phyloP scores from a whole-genome alignment of 2,888 invertebrate species.

The Pseudococcus longispinus region DNA sequence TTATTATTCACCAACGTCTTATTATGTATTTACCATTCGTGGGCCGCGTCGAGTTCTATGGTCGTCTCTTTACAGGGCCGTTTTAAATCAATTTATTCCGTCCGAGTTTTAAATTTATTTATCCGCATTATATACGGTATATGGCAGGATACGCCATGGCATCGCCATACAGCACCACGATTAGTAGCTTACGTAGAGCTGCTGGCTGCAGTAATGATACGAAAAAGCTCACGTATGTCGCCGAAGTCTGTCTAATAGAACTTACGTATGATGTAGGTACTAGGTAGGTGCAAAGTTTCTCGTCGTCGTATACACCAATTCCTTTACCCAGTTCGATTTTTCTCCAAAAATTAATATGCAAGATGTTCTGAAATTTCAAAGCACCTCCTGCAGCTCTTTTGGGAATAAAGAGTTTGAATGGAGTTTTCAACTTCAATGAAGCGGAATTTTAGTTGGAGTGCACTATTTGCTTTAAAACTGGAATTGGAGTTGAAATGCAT shows the following conservation, averaged over 20 bases:
- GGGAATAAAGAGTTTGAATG: too few species aligned
- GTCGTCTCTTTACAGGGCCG: constrained; percentile 36
- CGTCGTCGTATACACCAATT: too few species aligned
- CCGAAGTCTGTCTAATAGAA: not conserved
- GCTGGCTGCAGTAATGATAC: not conserved
- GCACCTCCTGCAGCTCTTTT: too few species aligned
- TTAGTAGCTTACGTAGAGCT: not conserved
- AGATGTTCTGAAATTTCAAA: too few species aligned
- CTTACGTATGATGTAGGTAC: not conserved
- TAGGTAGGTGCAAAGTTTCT: too few species aligned
- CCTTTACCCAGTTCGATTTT: too few species aligned
- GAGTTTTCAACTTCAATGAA: too few species aligned
- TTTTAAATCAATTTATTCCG: constrained; percentile 54
- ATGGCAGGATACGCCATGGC: not conserved
- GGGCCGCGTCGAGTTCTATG: not conserved
- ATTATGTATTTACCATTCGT: constrained; percentile 51
- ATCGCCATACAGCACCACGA: not conserved
- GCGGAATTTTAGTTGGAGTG: too few species aligned
- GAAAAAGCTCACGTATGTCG: not conserved
- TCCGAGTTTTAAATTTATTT: constrained; percentile 55
- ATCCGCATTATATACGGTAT: constrained; percentile 51
- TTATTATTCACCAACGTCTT: constrained; percentile 53
- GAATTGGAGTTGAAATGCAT: too few species aligned
- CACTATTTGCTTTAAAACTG: too few species aligned
- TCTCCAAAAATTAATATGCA: too few species aligned